Base-by-base conservation (phyloP, 2,797 vertebrate genomes). In the Zalophus californianus region DNA sequence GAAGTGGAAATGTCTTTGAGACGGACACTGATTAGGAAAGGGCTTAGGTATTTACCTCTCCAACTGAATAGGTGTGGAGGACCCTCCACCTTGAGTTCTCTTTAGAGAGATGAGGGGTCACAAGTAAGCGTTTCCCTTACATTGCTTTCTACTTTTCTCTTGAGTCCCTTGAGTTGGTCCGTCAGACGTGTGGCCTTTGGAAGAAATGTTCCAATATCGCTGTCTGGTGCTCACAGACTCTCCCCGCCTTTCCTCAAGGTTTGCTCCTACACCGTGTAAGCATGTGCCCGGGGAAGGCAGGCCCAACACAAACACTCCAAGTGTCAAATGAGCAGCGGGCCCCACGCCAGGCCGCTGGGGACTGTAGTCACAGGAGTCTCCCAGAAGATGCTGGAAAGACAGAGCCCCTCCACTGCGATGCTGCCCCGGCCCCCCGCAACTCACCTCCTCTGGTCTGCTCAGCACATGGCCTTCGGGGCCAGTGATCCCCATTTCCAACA, bases 401-500 rank as follows among this genome's bases (percentile, higher is more conserved):
- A 90, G 21, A 79, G 58, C 90, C 29, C 2, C 20, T 41, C 32
- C 29, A 3, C 0, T 14, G 12, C 18, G 35, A 16, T 70, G 3
- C 35, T 41, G 58, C 13, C 0, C 44, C 7, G 1, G 50, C 11
- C 7, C n/a, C 23, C 75, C n/a, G 1, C 21, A 82, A 90, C 96
- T 98, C 96, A 99, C 99, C 99, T 99, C 99, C 97, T 99, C 99
- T 92, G 99, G 99, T 97, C 99, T 99, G 98, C 99, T 99, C 98
- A 99, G 99, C 73, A 99, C 99, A 0, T 99, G 99, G 52, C 99
- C 99, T 98, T 99, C 99, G 0, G 99, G 99, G 98, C 99, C 99
- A 2, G 99, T 99, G 98, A 99, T 99, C n/a, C 99, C 99, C 99
- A 99, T 99, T 98, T 99, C 99, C 98, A 99, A 98, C 99, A 99